phyloP scores from a whole-genome alignment of 2,113 vertebrate genomes.

The Sterrhoptilus dennistouni region DNA sequence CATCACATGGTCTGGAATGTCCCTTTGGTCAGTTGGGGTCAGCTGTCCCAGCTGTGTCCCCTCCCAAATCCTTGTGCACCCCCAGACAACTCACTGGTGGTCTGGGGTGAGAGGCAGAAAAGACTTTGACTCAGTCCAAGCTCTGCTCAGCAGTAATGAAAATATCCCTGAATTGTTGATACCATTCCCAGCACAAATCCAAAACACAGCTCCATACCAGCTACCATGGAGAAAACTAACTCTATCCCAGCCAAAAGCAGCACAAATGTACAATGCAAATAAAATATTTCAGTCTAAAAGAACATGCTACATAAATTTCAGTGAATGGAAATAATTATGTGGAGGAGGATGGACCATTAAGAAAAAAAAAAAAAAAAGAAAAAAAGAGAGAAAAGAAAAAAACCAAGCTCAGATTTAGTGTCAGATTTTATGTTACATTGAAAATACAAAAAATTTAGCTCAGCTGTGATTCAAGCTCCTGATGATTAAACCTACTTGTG shows the following conservation, averaged over 20 bases:
- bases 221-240: neutral
- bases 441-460: neutral
- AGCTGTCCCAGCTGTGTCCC: neutral
- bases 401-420: neutral
- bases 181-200: neutral
- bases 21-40: neutral
- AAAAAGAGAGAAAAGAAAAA: neutral
- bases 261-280: neutral
- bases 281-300: neutral
- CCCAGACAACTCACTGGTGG: neutral
- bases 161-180: neutral
- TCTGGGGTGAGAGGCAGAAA: neutral
- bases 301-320: neutral
- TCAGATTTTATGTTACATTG: neutral
- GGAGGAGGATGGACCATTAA: neutral
- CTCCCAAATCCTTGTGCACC: neutral
- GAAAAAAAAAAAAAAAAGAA: neutral
- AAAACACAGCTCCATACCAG: fast-evolving
- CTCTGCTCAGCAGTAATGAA: neutral
- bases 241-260: neutral
- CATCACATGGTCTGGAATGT: neutral
- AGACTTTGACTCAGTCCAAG: neutral
- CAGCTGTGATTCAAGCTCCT: neutral
- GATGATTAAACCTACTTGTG: neutral
- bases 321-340: neutral